Base-by-base conservation (phyloP, 2,888 invertebrate species). In the Limnephilus lunatus region DNA sequence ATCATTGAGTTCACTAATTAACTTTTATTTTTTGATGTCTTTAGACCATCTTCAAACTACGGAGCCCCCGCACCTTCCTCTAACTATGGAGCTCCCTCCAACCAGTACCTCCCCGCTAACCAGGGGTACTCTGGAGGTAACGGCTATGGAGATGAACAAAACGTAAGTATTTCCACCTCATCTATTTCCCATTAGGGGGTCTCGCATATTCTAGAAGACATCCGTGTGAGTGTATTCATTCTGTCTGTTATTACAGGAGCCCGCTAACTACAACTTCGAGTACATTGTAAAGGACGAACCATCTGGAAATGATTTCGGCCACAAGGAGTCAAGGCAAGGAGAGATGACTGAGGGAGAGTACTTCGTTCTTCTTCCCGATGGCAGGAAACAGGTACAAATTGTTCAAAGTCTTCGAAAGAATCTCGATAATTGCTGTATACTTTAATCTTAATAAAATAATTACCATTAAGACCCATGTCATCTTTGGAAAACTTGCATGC, bases 251-350 rank as follows among this genome's bases (percentile, higher is more conserved):
- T 14, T 86, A 1, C 94, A 97, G 96, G 97, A 97, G 93, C 97
- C 97, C 89, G 97, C 97, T 25, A 97, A 97, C 95, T 97, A 97
- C 95, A 97, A 96, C 94, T 97, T 97, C 95, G 97, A 97, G 94
- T 97, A 97, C 94, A 97, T 97, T 95, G 97, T 97, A 81, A 96
- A 97, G 94, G 97, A 97, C 91, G 97, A 96, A 14, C 96, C 95
- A 81, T 97, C 97, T 0, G 97, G 97, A 48, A 48, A 48, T 11
- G 48, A 48, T 11, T 48, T 48, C 48, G 48, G 48, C 48, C 48
- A 48, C 48, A 48, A 48, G 15, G 48, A 48, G 48, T 48, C 48
- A 0, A 48, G 48, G 15, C 48, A 48, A 48, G 48, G 48, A 14
- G 48, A 48, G 15, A 48, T 48, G 48, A 48, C 48, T 48, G 96